Percentiles rank a stretch among this genome's conserved stretches.
These are phyloP conservation scores for Blastomussa wellsi DNA, from an alignment of 92 coral and sea anemone genomes.

Conservation along the genomic window DNA sequence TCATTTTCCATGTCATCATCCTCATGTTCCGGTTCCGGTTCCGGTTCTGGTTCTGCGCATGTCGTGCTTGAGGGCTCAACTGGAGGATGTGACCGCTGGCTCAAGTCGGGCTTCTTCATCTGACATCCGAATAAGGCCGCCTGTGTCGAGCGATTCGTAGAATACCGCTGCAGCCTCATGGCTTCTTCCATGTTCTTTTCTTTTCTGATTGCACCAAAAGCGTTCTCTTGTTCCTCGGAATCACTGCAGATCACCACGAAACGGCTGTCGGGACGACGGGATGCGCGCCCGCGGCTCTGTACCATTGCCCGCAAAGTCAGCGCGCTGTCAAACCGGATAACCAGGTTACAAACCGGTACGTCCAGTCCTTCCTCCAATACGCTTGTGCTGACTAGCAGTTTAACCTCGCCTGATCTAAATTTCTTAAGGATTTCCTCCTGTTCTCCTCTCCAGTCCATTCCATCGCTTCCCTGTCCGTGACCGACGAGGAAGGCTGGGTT, in stretches of 20 bases:
- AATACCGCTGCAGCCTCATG: constrained; percentile 50
- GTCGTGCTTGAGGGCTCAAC: neutral
- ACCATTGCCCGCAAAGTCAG: constrained; percentile 76
- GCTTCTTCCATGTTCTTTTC: constrained; percentile 84
- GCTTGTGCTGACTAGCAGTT: constrained; percentile 84
- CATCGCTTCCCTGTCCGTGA: constrained; percentile 90
- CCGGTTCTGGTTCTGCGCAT: neutral
- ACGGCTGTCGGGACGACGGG: constrained; percentile 84
- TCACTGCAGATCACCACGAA: constrained; percentile 86
- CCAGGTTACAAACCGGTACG: constrained; percentile 95
- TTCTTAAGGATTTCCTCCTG: constrained; percentile 83
- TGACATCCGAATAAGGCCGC: constrained; percentile 72
- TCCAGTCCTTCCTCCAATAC: constrained; percentile 97
- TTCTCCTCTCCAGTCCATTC: constrained; percentile 96
- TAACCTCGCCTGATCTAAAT: constrained; percentile 87
- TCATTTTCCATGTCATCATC: constrained; percentile 28
- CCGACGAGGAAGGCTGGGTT: constrained; percentile 93
- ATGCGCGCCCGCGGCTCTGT: constrained; percentile 97
- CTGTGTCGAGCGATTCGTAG: constrained; percentile 17
- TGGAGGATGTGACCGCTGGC: neutral
- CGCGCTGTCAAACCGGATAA: constrained; percentile 91
- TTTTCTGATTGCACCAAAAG: constrained; percentile 53
- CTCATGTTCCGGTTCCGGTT: neutral
- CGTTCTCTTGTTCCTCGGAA: constrained; percentile 52
- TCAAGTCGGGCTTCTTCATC: constrained; percentile 52